Base-by-base conservation (phyloP, 2,888 invertebrate species). In the Agrotis segetum region DNA sequence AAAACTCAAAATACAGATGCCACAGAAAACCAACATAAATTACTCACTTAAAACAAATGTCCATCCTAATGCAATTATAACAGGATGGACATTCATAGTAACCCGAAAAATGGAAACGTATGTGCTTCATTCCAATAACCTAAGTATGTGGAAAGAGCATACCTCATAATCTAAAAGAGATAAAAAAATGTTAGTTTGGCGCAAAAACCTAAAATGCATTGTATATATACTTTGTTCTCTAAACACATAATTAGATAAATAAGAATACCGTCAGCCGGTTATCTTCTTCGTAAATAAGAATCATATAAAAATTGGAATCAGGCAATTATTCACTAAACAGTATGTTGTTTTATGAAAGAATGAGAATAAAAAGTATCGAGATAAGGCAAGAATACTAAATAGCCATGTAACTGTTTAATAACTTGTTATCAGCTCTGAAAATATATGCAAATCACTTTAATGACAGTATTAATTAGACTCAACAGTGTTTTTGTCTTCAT, bases 111-210 rank as follows among this genome's bases (percentile, higher is more conserved):
- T 46, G 40, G 17, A 16, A 52, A 19, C 24, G 3, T 16, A 40
- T 52, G 53, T 61, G 60, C 46, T 76, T 63, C 29, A 63, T 44
- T 67, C 17, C 50, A 46, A 72, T 70, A 76, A 65, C 55, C 60
- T 21, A n/a, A n/a, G n/a, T n/a, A 61, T 13, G 29, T 65, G 56
- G 19, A 4, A 62, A 65, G 44, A 61, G 77, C 71, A 76, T 58
- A 47, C 50, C 56, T 50, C 44, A 24, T 70, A 64, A 76, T 47
- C 60, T 61, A 72, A 52, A 60, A 60, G 55, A 14, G 16, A 34
- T 19, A 21, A 59, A 11, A 60, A 56, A 16, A 47, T 7, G 40
- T 60, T 34, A 17, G 60, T 60, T 74, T 66, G 34, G 24, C 55
- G 21, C 21, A 75, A 68, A 50, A 47, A 74, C 19, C 61, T 9